Evolutionary conservation across 2,113 vertebrate species (phyloP), one percentile per base, ranked within the genome.

Genomic region (Stegastes partitus): DNA sequence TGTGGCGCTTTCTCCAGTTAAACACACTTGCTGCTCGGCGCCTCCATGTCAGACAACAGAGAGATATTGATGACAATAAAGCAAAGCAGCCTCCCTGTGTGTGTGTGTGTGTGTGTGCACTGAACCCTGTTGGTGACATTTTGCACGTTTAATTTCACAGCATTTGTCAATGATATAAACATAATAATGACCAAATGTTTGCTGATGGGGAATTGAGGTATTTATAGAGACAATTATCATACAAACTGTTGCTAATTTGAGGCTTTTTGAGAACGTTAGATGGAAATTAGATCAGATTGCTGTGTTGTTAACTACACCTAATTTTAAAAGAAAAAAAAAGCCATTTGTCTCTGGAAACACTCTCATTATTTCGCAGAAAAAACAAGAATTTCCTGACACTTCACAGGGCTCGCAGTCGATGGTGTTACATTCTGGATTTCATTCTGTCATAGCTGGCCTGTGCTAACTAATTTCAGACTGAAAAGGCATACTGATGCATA

Each of bases 401-500:
- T 64, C 50, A 56, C 12, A 23, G 42, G 50, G 21, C 57, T 53
- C 50, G 19, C 18, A 21, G 49, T 50, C 71, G 53, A 56, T 19
- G 2, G 42, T 67, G 25, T 58, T 59, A 37, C 14, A 18, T n/a
- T 63, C 53, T 86, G 67, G 26, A 75, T 71, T 84, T 68, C 14
- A 31, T 73, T 85, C 62, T 10, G 18, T 56, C 71, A 65, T 54
- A 34, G 26, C 22, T 28, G 44, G 53, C 45, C 58, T 67, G 53
- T 74, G 58, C 65, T 76, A 23, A 72, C 19, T 78, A 21, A 62
- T 87, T 83, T 81, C 45, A 74, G 64, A 42, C 59, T 56, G 49
- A 86, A 68, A 83, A 81, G 26, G 54, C 71, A 50, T 37, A 76
- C 53, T 80, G 76, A 85, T 81, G 84, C 83, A 78, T 78, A 59